Percentiles rank a stretch among this genome's conserved stretches.
Conservation (phyloP, 1,140 invertebrate genomes). For the Plodia interpunctella region DNA sequence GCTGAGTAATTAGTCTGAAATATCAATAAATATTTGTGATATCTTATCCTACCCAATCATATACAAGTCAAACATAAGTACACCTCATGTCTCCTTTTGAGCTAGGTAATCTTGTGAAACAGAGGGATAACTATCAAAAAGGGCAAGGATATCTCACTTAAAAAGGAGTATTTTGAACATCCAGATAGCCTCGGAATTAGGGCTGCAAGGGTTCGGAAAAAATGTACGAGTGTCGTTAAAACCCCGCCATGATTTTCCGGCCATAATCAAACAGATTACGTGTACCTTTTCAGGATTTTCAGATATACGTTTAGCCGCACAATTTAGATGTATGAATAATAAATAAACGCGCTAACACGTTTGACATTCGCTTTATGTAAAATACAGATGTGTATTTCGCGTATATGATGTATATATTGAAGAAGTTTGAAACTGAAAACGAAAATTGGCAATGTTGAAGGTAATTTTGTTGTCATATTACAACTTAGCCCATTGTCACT, state of each 20-base stretch:
- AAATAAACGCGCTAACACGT: slow-evolving; percentile 2
- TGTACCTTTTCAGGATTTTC: slow-evolving; percentile 9
- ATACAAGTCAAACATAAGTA: neutral
- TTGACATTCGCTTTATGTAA: neutral
- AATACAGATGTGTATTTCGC: too few relatives aligned
- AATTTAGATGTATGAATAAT: slow-evolving; percentile 11
- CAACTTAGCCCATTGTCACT: too few relatives aligned
- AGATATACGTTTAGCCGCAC: slow-evolving; percentile 7
- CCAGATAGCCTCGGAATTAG: neutral
- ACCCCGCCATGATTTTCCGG: neutral
- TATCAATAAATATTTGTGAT: too few relatives aligned
- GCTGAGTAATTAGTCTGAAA: too few relatives aligned
- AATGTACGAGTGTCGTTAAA: slow-evolving; percentile 4
- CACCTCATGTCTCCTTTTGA: neutral
- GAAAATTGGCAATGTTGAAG: too few relatives aligned
- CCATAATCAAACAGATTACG: slow-evolving; percentile 9
- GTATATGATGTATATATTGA: too few relatives aligned
- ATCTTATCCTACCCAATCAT: too few relatives aligned
- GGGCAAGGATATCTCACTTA: neutral
- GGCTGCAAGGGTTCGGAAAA: neutral
- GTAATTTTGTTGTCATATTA: too few relatives aligned
- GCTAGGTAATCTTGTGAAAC: neutral
- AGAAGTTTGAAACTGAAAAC: too few relatives aligned
- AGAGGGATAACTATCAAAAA: neutral
- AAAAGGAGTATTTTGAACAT: neutral